A percentile compares a stretch with the other conserved stretches of the same genome.
phyloP scores from a whole-genome alignment of 2,888 invertebrate species.

The Epicampocera succincta region DNA sequence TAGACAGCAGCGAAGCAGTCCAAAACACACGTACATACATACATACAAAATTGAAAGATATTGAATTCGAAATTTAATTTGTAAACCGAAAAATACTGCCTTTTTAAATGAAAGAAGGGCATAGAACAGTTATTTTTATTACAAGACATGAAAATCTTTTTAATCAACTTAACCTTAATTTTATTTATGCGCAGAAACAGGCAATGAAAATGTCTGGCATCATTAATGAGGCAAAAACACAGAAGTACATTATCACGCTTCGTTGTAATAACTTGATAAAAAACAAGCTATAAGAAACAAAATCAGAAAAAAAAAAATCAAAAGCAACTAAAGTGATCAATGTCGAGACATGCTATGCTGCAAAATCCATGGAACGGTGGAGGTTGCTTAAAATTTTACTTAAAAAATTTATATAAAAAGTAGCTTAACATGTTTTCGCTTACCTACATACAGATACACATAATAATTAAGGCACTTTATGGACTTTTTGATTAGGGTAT shows the following conservation, averaged over 20 bases:
- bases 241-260: conserved; percentile 45
- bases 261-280: conserved; percentile 16
- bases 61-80: no score
- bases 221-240: conserved; percentile 56
- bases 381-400: background rate
- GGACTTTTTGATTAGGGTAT: conserved; percentile 11
- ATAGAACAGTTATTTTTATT: background rate
- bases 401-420: conserved; percentile 10
- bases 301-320: background rate
- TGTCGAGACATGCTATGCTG: conserved; percentile 27
- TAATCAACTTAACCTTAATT: background rate
- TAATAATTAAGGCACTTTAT: conserved; percentile 2
- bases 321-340: background rate
- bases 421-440: conserved; percentile 23
- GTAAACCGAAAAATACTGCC: no score
- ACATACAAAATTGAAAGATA: no score
- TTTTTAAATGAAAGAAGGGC: no score
- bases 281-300: conserved; percentile 33
- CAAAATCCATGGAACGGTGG: conserved; percentile 22
- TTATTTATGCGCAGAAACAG: conserved; percentile 7
- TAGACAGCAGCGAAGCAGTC: no score
- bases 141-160: background rate
- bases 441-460: background rate
- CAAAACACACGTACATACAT: no score
- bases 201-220: conserved; percentile 44